Conservation (phyloP, 2,888 invertebrate genomes). For the Bhutanitis thaidina region DNA sequence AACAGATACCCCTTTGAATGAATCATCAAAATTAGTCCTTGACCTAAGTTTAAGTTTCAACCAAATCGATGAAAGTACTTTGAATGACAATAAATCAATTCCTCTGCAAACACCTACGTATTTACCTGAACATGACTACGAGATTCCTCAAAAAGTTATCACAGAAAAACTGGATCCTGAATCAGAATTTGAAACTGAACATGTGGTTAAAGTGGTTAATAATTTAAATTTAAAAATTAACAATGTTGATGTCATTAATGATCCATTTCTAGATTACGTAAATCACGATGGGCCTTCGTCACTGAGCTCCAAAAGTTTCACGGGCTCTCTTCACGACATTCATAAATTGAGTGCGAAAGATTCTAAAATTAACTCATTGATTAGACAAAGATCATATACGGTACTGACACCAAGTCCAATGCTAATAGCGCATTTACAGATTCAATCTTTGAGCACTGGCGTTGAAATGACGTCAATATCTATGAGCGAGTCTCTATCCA, state of each 20-base stretch:
- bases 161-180: neutral
- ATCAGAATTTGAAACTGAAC: neutral
- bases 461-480: constrained; percentile 71
- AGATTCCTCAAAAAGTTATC: neutral
- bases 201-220: constrained; percentile 12
- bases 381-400: constrained; percentile 89
- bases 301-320: constrained; percentile 58
- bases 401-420: constrained; percentile 88
- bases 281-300: constrained; percentile 50
- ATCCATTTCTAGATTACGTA: constrained; percentile 35
- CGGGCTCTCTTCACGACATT: constrained; percentile 70
- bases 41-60: constrained; percentile 55
- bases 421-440: constrained; percentile 82
- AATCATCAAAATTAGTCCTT: constrained; percentile 47
- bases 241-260: constrained; percentile 34
- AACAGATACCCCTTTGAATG: constrained; percentile 26
- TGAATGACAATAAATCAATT: constrained; percentile 28
- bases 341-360: constrained; percentile 52
- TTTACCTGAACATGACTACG: constrained; percentile 42
- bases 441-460: constrained; percentile 66
- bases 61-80: constrained; percentile 35
- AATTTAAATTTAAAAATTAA: constrained; percentile 35
- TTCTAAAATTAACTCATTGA: constrained; percentile 51
- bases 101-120: constrained; percentile 33
- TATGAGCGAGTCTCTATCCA: constrained; percentile 71